These are phyloP conservation scores for Agrochola macilenta DNA, from an alignment of 2,888 invertebrate genomes.

Conservation along the genomic window DNA sequence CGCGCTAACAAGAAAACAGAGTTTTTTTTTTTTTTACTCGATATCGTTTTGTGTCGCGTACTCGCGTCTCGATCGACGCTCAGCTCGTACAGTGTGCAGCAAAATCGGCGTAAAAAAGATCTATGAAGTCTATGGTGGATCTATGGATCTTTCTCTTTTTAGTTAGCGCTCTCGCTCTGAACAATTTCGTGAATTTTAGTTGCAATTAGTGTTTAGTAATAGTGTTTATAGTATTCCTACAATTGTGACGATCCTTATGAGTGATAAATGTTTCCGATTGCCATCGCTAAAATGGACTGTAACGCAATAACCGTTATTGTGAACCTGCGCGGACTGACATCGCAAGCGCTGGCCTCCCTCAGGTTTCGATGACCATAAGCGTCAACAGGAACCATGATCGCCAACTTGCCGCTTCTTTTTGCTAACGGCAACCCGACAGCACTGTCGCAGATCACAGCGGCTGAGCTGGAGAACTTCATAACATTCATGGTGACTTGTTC, in stretches of 20 bases:
- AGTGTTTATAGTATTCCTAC: slow-evolving; percentile 51
- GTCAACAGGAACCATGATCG: slow-evolving; percentile 91
- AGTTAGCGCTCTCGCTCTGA: slow-evolving; percentile 79
- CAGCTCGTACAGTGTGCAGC: slow-evolving; percentile 29
- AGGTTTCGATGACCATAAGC: slow-evolving; percentile 87
- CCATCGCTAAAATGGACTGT: slow-evolving; percentile 74
- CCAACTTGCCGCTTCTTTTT: slow-evolving; percentile 93
- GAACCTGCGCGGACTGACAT: slow-evolving; percentile 78
- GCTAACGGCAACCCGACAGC: slow-evolving; percentile 93
- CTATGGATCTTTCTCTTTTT: slow-evolving; percentile 81
- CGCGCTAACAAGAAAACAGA: neutral
- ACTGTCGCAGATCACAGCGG: slow-evolving; percentile 91
- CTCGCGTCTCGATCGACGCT: slow-evolving; percentile 28
- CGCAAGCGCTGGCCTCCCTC: slow-evolving; percentile 83
- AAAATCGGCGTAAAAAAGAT: slow-evolving; percentile 58
- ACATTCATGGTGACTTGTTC: slow-evolving; percentile 95
- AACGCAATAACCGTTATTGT: slow-evolving; percentile 81
- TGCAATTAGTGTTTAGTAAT: slow-evolving; percentile 67
- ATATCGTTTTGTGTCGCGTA: slow-evolving; percentile 39
- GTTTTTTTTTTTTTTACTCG: slow-evolving; percentile 40
- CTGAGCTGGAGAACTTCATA: slow-evolving; percentile 93
- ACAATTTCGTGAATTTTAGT: slow-evolving; percentile 76
- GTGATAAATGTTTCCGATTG: slow-evolving; percentile 70
- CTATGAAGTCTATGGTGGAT: slow-evolving; percentile 74
- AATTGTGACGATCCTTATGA: slow-evolving; percentile 70